Evolutionary conservation across 2,797 vertebrate genomes (phyloP).

Genomic region (Chromobotia macracanthus): DNA sequence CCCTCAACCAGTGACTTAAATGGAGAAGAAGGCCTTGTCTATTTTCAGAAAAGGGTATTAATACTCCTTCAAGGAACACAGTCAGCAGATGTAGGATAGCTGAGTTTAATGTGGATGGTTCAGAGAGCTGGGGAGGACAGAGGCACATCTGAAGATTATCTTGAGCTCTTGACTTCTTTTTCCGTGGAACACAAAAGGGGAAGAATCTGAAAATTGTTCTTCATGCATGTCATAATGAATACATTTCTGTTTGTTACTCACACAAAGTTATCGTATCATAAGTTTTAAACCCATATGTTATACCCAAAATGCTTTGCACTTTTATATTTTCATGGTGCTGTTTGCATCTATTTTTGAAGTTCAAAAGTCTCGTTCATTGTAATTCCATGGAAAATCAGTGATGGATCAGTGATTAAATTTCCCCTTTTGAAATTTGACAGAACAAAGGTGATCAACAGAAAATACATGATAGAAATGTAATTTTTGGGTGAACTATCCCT

Average conservation of each 20-base stretch:
- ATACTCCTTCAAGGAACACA: slow-evolving; percentile 74
- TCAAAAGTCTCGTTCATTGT: not conserved
- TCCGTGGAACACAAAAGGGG: not conserved
- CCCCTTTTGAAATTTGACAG: not conserved
- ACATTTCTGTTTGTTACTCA: not conserved
- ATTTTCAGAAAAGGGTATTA: slow-evolving; percentile 81
- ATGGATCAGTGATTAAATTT: not conserved
- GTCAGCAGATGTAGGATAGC: slow-evolving; percentile 73
- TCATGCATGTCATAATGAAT: not conserved
- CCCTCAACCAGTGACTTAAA: slow-evolving; percentile 75
- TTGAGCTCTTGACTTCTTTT: not conserved
- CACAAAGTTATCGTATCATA: not conserved
- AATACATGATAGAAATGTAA: too few species aligned
- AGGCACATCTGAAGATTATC: slow-evolving; percentile 4
- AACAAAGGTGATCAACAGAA: not conserved
- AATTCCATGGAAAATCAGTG: not conserved
- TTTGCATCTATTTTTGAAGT: not conserved
- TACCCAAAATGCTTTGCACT: not conserved
- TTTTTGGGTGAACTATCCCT: too few species aligned
- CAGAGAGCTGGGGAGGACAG: slow-evolving; percentile 39
- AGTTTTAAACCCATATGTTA: too few species aligned
- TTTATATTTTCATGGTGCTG: not conserved
- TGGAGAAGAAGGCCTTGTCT: slow-evolving; percentile 74
- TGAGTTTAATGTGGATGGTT: slow-evolving; percentile 56
- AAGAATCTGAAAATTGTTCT: too few species aligned